Evolutionary conservation across 2,888 invertebrate species (phyloP), one percentile per base, ranked within the genome.

Genomic region (Entomobrya multifasciata): DNA sequence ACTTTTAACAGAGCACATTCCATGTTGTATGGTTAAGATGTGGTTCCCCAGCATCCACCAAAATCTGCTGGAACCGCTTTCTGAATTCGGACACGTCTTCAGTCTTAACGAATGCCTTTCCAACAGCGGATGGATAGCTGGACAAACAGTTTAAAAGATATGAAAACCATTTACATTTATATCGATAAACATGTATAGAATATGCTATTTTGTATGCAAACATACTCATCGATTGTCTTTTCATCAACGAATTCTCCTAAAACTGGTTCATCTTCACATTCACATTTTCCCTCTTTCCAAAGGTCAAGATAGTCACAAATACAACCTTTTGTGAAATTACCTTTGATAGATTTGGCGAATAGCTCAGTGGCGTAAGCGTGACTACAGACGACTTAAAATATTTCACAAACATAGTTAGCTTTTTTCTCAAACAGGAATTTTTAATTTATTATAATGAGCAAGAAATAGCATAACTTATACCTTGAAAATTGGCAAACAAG

Each of bases 221-320:
- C 20, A 4, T 57, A 57, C 57, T 20, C 57, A 20, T 57, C 1
- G 13, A 4, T 8, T 57, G 4, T 6, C 1, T 20, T 13, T 20
- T 20, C 20, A 25, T 25, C 20, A 11, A 57, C 57, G 8, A 25
- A 20, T 10, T 57, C 57, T 6, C 57, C 57, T 20, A 57, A 10
- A 57, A 57, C 20, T n/a, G 57, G 57, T 17, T 57, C 5, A 57
- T 57, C 57, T 57, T 57, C 57, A 57, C 57, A 57, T 20, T 57
- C 13, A 17, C 57, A 22, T 3, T 22, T 11, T n/a, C 25, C 57
- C 10, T 20, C 8, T 8, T 20, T 22, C 3, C 2, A 57, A 6
- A 3, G 10, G 3, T 57, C 20, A 25, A n/a, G 20, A 20, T 20
- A 4, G 22, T 20, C 57, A 22, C 20, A 57, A 11, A 20, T 57